A percentile compares a stretch with the other conserved stretches of the same genome.
Conservation (phyloP, 2,888 invertebrate species). For the Seira sanloemensis region DNA sequence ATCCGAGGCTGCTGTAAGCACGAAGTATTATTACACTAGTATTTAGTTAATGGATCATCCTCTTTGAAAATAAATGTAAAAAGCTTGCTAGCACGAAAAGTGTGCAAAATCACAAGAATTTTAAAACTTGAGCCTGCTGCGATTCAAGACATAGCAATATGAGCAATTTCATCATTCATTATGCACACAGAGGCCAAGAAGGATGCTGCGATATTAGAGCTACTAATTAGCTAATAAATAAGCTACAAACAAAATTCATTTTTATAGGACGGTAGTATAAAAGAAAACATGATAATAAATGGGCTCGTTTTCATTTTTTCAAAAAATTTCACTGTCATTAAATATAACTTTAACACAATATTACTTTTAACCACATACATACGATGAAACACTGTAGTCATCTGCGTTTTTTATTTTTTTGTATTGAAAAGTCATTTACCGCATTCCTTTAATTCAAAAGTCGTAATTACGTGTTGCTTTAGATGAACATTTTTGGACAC, state of each 20-base stretch:
- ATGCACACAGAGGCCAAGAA: neutral
- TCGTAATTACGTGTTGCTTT: no score
- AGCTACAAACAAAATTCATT: neutral
- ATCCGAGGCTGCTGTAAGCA: neutral
- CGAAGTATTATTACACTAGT: neutral
- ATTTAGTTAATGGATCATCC: constrained; percentile 1
- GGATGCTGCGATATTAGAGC: neutral
- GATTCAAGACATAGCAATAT: no score
- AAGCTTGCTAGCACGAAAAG: neutral
- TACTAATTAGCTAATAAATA: neutral
- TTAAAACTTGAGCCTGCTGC: no score
- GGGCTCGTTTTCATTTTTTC: constrained; percentile 22
- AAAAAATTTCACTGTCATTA: constrained; percentile 44
- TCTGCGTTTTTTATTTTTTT: no score
- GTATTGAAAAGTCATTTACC: no score
- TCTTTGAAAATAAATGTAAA: neutral
- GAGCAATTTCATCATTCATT: neutral
- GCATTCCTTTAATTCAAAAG: no score
- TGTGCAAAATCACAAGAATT: neutral
- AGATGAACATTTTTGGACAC: no score
- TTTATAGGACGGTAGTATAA: neutral
- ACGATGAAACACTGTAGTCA: no score
- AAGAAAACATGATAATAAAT: no score
- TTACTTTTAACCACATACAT: no score
- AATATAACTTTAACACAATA: neutral